These are phyloP conservation scores for Nesometra sesokonis DNA, from an alignment of 35 echinoderm and acorn worm genomes.

Conservation along the genomic window DNA sequence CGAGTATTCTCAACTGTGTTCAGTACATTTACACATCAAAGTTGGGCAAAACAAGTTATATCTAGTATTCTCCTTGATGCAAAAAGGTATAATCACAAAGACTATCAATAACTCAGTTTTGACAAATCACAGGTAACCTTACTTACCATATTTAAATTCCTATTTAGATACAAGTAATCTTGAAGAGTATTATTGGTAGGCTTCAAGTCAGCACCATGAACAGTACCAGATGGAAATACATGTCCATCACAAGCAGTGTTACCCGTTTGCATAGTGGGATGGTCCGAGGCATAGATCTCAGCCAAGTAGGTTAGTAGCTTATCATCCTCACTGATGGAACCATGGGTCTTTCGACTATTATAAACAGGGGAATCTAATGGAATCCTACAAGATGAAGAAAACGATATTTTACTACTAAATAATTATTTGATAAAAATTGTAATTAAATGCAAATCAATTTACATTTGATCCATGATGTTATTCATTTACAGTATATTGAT, in stretches of 20 bases:
- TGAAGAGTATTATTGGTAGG: conserved; percentile 43
- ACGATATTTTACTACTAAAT: background rate
- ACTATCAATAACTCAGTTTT: too few relatives aligned
- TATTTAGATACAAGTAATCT: conserved; percentile 67
- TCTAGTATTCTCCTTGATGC: too few relatives aligned
- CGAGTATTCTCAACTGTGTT: too few relatives aligned
- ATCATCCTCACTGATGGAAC: conserved; percentile 64
- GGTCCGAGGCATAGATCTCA: conserved; percentile 28
- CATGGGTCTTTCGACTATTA: conserved; percentile 16
- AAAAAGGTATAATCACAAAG: too few relatives aligned
- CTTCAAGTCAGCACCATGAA: conserved; percentile 34
- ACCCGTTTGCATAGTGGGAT: conserved; percentile 49
- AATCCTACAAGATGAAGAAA: conserved; percentile 30
- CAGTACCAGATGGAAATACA: conserved; percentile 22
- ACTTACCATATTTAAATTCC: conserved; percentile 2
- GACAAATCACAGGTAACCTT: too few relatives aligned
- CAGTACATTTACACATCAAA: too few relatives aligned
- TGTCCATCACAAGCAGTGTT: conserved; percentile 30
- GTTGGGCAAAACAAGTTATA: too few relatives aligned
- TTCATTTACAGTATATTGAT: too few relatives aligned
- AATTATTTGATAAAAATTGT: background rate
- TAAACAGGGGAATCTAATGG: conserved; percentile 47
- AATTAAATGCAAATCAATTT: background rate
- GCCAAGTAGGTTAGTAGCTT: conserved; percentile 54
- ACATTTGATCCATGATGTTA: too few relatives aligned